phyloP scores from a whole-genome alignment of 2,797 vertebrate species.

The Artibeus lituratus region DNA sequence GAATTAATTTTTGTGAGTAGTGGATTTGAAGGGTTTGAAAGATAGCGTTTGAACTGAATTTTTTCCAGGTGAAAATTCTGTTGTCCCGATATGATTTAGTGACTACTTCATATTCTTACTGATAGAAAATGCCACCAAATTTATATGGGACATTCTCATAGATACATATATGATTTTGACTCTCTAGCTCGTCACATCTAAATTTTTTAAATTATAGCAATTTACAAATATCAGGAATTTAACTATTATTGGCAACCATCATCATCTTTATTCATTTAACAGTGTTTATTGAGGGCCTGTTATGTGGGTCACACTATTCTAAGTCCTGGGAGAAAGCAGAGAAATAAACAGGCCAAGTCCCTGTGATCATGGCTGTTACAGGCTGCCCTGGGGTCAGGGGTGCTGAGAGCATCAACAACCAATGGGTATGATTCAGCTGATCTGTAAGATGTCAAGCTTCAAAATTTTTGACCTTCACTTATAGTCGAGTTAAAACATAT shows the following conservation, averaged over 20 bases:
- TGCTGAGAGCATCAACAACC: neutral
- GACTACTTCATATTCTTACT: neutral
- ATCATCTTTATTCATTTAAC: neutral
- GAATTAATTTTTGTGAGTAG: neutral
- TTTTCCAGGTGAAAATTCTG: neutral
- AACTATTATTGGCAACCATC: neutral
- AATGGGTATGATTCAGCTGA: neutral
- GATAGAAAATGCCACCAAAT: neutral
- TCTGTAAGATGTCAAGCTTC: neutral
- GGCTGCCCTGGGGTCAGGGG: fast-evolving
- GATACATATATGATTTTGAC: neutral
- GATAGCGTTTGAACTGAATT: neutral
- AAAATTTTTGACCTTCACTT: neutral
- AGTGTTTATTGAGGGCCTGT: neutral
- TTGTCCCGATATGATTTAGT: neutral
- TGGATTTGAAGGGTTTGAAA: too few relatives aligned
- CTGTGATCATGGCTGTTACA: neutral
- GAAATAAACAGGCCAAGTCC: neutral
- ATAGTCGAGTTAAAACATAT: neutral
- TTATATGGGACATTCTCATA: neutral
- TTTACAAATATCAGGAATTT: neutral
- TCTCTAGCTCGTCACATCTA: neutral
- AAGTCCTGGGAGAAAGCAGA: neutral
- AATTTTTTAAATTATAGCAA: neutral
- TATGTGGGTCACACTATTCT: neutral